Conservation (phyloP, 1,140 invertebrate genomes). For the Drosophila sturtevanti region DNA sequence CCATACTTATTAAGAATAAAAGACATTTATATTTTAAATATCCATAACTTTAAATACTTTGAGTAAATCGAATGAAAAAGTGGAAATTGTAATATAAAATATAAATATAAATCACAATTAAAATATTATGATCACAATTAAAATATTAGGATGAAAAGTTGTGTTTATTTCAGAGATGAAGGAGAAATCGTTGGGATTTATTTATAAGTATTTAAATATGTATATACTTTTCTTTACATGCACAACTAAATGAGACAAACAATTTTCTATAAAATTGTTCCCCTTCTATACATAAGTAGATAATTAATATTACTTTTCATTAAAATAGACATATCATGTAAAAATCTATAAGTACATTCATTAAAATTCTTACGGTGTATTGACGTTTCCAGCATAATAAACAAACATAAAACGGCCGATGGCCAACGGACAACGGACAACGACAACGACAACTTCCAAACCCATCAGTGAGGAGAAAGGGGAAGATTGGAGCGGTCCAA, state of each 20-base stretch:
- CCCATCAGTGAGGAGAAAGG: too few relatives aligned
- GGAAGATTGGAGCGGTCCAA: too few relatives aligned
- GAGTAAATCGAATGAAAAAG: too few relatives aligned
- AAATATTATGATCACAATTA: too few relatives aligned
- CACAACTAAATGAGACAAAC: neutral
- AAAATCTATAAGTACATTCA: constrained; percentile 34
- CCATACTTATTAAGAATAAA: too few relatives aligned
- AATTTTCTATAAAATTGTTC: neutral
- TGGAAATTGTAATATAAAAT: too few relatives aligned
- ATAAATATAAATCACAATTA: too few relatives aligned
- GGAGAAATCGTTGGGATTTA: neutral
- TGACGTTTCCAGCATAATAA: constrained; percentile 64
- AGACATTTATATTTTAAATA: too few relatives aligned
- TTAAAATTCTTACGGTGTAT: constrained; percentile 69
- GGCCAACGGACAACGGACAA: constrained; percentile 3
- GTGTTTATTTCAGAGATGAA: neutral
- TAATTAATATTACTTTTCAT: constrained; percentile 20
- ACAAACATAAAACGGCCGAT: constrained; percentile 64
- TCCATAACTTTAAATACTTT: too few relatives aligned
- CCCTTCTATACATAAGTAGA: neutral
- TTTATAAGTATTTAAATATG: too few relatives aligned
- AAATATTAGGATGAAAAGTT: neutral
- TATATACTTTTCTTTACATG: neutral
- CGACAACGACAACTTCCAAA: neutral
- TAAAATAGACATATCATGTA: constrained; percentile 29